A percentile compares a stretch with the other conserved stretches of the same genome.
Conservation (phyloP, 35 echinoderm and acorn worm species). For the Eucidaris tribuloides region DNA sequence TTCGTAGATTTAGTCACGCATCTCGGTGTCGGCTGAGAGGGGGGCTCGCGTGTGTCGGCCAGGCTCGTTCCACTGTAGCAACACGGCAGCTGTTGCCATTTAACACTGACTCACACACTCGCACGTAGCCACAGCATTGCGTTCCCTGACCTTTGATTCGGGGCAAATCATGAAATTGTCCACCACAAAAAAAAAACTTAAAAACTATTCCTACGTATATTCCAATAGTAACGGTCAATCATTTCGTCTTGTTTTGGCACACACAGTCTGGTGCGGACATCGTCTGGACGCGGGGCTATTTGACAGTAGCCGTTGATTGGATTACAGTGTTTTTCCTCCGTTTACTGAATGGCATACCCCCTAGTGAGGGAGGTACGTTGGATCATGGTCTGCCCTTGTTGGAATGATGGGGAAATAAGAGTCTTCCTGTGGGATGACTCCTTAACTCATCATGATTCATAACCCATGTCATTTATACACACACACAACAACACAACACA, state of each 20-base stretch:
- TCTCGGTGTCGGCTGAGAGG: neutral
- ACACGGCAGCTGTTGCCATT: conserved; percentile 14
- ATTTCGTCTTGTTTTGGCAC: too few relatives aligned
- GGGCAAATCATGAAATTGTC: neutral
- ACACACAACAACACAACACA: neutral
- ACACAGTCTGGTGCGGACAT: too few relatives aligned
- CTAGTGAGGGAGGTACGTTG: neutral
- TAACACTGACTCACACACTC: conserved; percentile 8
- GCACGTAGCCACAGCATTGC: neutral
- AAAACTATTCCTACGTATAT: neutral
- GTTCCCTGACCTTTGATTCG: neutral
- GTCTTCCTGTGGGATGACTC: conserved; percentile 11
- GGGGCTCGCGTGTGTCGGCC: neutral
- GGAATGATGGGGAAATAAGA: conserved; percentile 13
- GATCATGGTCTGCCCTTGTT: conserved; percentile 27
- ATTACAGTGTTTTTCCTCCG: neutral
- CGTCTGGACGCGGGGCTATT: neutral
- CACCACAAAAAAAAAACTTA: neutral
- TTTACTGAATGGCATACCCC: neutral
- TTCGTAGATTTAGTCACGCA: conserved; percentile 8
- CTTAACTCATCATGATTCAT: conserved; percentile 15
- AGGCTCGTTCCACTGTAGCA: neutral
- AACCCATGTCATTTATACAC: neutral
- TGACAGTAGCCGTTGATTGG: conserved; percentile 16
- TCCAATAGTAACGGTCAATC: neutral